Base-by-base conservation (phyloP, 2,888 invertebrate genomes). In the Melanophora roralis region DNA sequence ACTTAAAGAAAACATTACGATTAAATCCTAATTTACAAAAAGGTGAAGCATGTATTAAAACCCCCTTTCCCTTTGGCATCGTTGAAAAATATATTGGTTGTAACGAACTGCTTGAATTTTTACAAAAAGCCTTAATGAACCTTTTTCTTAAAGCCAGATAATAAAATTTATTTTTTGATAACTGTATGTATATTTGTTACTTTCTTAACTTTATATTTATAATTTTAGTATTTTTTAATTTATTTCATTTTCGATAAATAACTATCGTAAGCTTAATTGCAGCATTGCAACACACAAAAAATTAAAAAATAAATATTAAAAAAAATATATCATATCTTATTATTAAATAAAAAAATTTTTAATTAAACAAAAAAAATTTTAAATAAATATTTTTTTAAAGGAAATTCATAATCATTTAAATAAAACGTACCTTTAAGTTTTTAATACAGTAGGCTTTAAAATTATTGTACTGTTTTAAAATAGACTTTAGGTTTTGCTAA, bases 241-340 rank as follows among this genome's bases (percentile, higher is more conserved):
- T 5, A 32, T 40, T 60, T 53, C 36, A 19, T 14, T 21, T 32
- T 55, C 9, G 12, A 8, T n/a, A n/a, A 7, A 16, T 12, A 6
- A 14, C 43, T 16, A 11, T 38, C 14, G 32, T 60, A 38, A 36
- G 43, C 59, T 69, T 34, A 65, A 57, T 53, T 78, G 82, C 84
- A 84, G 84, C 84, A 77, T 84, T 82, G 84, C 84, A 84, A 84
- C 82, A 84, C 83, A 80, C 27, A 40, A 47, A 8, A 40, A 73
- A 57, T 49, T 49, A 36, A 49, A 36, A 32, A 67, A 12, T 6
- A 45, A 51, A 45, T 38, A 53, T 2, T 7, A 32, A 43, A 65
- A 43, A 34, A 19, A 59, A 36, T 55, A 45, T 51, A 51, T 81
- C 3, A 5, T 5, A 51, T 47, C 0, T 59, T 65, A 51, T 27